Base-by-base conservation (phyloP, 2,888 invertebrate genomes). In the Osmoderma eremita region DNA sequence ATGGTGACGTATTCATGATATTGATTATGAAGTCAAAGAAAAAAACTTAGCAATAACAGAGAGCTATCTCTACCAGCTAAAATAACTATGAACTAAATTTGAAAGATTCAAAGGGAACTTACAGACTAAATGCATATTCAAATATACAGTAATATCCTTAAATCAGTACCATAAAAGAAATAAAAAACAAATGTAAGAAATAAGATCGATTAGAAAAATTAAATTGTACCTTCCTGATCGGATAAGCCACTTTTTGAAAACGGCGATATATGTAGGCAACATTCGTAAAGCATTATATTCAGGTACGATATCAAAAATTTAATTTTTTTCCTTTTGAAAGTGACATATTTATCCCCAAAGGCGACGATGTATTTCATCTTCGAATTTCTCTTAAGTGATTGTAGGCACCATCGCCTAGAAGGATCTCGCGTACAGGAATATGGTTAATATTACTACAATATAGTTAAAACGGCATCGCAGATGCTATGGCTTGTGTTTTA, bases 211-310 rank as follows among this genome's bases (percentile, higher is more conserved):
- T 56, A 39, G 49, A 18, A 42, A 58, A 66, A 56, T 30, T 30
- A 69, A 58, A 75, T 70, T 75, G 76, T 77, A 78, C 75, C 74
- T 75, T 72, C 72, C 72, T 71, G 70, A 70, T 69, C 67, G 67
- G 67, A 63, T 67, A 67, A 70, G 72, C 72, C 72, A 71, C 67
- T 70, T 73, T 74, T 73, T 67, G 51, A 69, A 69, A 74, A 72
- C 70, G 72, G 72, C 70, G 49, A 56, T 65, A 54, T 54, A 65
- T 56, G 54, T 65, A 58, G 5, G 56, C 45, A 65, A 65, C 58
- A 65, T 65, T 66, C 73, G 77, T 81, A 80, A 80, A 80, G 80
- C 79, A 78, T 81, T 79, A 45, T 58, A 79, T 75, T 82, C 82
- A 82, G 82, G 81, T 82, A 82, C 81, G 75, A 79, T 78, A 76